phyloP scores from a whole-genome alignment of 2,113 vertebrate genomes.

The Grus americana region DNA sequence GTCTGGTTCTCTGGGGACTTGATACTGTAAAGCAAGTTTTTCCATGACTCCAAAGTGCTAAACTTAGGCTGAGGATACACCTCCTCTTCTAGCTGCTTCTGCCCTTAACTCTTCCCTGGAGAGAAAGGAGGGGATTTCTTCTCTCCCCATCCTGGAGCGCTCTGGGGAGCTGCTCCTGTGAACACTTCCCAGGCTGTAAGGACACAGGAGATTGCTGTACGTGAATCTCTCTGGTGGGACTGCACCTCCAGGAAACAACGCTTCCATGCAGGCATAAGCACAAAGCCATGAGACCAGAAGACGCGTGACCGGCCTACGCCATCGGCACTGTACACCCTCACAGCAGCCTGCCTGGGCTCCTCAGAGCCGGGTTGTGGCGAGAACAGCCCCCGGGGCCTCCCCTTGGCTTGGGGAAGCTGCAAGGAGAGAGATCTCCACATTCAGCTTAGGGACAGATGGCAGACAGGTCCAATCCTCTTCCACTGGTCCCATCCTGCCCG shows the following conservation, averaged over 20 bases:
- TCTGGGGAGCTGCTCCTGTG: neutral
- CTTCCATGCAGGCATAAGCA: neutral
- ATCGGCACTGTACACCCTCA: accelerated
- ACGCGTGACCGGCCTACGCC: neutral
- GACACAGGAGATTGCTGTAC: neutral
- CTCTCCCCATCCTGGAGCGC: accelerated
- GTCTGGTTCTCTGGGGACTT: neutral
- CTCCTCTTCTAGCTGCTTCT: neutral
- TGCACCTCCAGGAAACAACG: accelerated
- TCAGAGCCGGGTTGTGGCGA: accelerated
- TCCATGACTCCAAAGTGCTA: neutral
- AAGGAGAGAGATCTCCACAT: neutral
- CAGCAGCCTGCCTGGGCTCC: neutral
- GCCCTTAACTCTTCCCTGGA: neutral
- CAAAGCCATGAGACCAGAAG: neutral
- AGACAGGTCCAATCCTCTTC: neutral
- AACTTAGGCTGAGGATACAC: neutral
- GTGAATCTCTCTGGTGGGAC: neutral
- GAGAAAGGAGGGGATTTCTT: neutral
- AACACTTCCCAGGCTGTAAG: neutral
- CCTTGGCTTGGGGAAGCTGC: neutral
- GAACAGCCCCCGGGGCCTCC: neutral
- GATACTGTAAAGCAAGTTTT: neutral
- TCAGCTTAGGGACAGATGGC: neutral
- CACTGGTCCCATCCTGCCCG: neutral